These are phyloP conservation scores for Aplochiton taeniatus DNA, from an alignment of 2,797 vertebrate species.

Conservation along the genomic window DNA sequence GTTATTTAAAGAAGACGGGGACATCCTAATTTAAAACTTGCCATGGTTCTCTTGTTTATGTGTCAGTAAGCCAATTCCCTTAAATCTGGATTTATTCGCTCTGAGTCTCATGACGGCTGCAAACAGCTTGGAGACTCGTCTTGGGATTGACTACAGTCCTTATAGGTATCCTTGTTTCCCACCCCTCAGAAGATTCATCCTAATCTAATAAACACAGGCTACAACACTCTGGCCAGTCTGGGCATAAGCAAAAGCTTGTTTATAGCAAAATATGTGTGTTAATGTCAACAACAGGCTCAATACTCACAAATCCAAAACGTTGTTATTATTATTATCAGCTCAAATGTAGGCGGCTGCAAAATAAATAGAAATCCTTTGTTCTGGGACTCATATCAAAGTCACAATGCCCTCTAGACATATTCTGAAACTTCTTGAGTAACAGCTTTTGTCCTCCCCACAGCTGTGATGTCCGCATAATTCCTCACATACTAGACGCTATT, in stretches of 20 bases:
- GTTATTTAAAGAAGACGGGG: neutral
- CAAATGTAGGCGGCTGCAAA: no score
- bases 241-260: slow-evolving; percentile 58
- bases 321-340: neutral
- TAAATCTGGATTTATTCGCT: slow-evolving; percentile 42
- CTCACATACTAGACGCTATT: neutral
- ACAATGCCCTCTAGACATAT: no score
- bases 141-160: slow-evolving; percentile 39
- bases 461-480: slow-evolving; percentile 6
- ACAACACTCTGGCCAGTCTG: slow-evolving; percentile 40
- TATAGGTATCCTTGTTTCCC: slow-evolving; percentile 35
- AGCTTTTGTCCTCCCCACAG: slow-evolving; percentile 18
- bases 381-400: no score
- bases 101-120: slow-evolving; percentile 55
- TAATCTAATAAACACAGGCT: slow-evolving; percentile 61
- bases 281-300: slow-evolving; percentile 10
- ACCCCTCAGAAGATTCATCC: slow-evolving; percentile 35
- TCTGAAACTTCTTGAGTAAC: no score
- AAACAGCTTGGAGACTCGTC: slow-evolving; percentile 56
- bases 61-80: slow-evolving; percentile 24
- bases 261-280: slow-evolving; percentile 22
- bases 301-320: slow-evolving; percentile 5
- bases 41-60: slow-evolving; percentile 37
- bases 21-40: slow-evolving; percentile 20
- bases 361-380: no score